phyloP scores from a whole-genome alignment of 2,797 vertebrate genomes.

The Phyllotis vaccarum region DNA sequence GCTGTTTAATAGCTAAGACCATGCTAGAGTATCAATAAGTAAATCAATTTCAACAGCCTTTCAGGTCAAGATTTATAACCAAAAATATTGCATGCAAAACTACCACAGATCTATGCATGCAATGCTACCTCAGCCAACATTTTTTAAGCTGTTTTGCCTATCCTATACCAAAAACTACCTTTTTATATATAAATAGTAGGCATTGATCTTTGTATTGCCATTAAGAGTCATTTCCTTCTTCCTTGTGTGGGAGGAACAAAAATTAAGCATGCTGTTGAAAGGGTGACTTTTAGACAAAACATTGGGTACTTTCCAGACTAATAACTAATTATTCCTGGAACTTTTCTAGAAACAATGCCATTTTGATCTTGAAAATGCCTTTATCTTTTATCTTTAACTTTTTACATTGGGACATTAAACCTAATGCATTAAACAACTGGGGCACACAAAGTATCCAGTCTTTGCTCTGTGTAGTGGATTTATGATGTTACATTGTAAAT shows the following conservation, averaged over 20 bases:
- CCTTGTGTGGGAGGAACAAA: conserved; percentile 40
- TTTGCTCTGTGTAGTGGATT: too few relatives aligned
- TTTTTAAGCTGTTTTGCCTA: conserved; percentile 51
- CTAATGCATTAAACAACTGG: conserved; percentile 52
- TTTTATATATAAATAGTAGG: conserved; percentile 27
- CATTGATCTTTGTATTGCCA: conserved; percentile 60
- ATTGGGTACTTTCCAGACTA: conserved; percentile 2
- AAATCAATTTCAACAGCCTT: conserved; percentile 61
- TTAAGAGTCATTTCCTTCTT: conserved; percentile 51
- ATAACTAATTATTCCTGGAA: conserved; percentile 46
- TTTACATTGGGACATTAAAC: background rate
- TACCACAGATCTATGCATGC: conserved; percentile 27
- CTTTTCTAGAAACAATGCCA: conserved; percentile 11
- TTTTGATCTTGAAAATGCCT: conserved; percentile 30
- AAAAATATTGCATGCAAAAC: conserved; percentile 51
- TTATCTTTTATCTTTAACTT: conserved; percentile 48
- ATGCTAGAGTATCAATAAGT: conserved; percentile 27
- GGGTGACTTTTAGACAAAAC: conserved; percentile 41
- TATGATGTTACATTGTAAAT: too few relatives aligned
- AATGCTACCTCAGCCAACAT: conserved; percentile 50
- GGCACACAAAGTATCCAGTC: conserved; percentile 16
- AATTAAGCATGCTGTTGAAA: conserved; percentile 54
- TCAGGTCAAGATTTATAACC: conserved; percentile 58
- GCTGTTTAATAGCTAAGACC: conserved; percentile 49
- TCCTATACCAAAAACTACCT: conserved; percentile 39